Conservation (phyloP, 2,797 vertebrate species). For the Sphenodon punctatus region DNA sequence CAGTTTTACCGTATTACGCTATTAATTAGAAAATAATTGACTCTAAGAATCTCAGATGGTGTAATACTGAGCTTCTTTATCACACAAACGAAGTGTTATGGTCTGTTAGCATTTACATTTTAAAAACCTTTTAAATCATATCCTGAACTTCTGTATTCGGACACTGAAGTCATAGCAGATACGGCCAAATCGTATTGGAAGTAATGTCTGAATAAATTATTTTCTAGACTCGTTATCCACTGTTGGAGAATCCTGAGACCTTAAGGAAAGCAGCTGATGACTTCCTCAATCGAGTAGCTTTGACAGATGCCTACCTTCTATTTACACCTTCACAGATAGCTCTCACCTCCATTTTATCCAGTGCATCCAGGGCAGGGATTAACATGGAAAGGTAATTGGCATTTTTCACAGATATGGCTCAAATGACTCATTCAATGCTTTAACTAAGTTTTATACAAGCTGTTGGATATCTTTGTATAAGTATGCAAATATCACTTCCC, state of each 20-base stretch:
- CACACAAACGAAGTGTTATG: too few relatives aligned
- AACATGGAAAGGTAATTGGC: slow-evolving; percentile 88
- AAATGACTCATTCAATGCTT: not conserved
- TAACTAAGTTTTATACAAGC: not conserved
- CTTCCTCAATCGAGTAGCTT: slow-evolving; percentile 86
- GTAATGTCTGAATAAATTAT: slow-evolving; percentile 28
- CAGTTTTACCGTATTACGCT: accelerated
- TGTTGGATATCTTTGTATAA: not conserved
- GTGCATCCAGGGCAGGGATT: slow-evolving; percentile 88
- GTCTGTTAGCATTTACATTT: not conserved
- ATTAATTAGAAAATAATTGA: accelerated
- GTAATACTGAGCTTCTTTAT: not conserved
- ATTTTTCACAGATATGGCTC: not conserved
- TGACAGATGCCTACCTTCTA: slow-evolving; percentile 91
- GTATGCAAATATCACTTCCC: not conserved
- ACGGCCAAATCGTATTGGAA: slow-evolving; percentile 1
- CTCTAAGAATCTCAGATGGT: accelerated
- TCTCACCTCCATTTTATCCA: slow-evolving; percentile 89
- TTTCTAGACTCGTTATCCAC: slow-evolving; percentile 88
- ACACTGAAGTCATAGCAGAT: not conserved
- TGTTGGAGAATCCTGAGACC: slow-evolving; percentile 91
- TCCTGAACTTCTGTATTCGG: accelerated
- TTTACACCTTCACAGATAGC: slow-evolving; percentile 92
- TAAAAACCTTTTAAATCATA: not conserved
- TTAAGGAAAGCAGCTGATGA: slow-evolving; percentile 93